Evolutionary conservation across 2,113 vertebrate genomes (phyloP).

Genomic region (Podocnemis expansa): DNA sequence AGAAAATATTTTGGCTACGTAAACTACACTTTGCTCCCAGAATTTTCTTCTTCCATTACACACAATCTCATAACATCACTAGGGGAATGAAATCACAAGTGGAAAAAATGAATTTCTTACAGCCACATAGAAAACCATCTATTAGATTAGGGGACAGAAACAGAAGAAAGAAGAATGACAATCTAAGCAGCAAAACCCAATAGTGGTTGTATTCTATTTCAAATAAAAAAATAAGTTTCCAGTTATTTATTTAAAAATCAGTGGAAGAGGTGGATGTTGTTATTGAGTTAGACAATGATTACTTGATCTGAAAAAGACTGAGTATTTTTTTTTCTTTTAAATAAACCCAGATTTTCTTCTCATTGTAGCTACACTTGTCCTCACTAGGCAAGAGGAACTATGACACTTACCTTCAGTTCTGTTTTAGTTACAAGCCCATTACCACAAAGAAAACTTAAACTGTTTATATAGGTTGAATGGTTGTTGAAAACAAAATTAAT

Average conservation of each 20-base stretch:
- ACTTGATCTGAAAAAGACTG: no score
- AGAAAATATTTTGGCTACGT: neutral
- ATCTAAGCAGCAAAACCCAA: neutral
- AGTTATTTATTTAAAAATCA: neutral
- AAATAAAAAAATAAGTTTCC: neutral
- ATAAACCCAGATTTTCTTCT: no score
- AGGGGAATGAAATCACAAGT: neutral
- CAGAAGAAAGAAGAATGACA: neutral
- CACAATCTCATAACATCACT: neutral
- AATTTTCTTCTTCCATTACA: neutral
- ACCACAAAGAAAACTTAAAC: neutral
- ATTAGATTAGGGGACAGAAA: neutral
- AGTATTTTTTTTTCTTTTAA: neutral
- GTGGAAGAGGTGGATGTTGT: neutral
- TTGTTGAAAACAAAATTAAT: neutral
- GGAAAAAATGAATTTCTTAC: no score
- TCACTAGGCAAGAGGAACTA: neutral
- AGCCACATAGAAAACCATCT: neutral
- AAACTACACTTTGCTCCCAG: neutral
- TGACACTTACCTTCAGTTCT: neutral
- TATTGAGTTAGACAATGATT: neutral
- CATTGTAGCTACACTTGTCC: neutral
- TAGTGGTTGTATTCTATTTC: neutral
- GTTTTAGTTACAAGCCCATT: neutral
- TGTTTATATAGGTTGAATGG: neutral